Evolutionary conservation across 23 tunicate genomes (phyloP), one percentile per base, ranked within the genome.

Genomic region (Botrylloides violaceus): DNA sequence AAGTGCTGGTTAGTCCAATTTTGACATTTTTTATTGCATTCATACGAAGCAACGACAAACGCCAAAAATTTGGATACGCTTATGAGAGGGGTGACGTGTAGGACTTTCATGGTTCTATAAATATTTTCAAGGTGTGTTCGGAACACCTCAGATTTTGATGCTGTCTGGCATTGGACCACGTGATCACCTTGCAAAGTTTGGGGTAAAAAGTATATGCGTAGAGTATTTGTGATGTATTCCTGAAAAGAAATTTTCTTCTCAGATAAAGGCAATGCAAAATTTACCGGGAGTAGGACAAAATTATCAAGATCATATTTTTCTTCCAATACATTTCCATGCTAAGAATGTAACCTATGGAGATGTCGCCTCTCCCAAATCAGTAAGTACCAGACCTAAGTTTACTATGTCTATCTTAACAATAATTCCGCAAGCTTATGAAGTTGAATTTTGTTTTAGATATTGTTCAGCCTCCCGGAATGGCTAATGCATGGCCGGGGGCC

Each of bases 151-250:
- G 0, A 53, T 79, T 56, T 58, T 79, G 2, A 68, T 79, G 83
- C 61, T 79, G 37, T 79, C 83, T 18, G 83, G 83, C 22, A 79
- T 79, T n/a, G 83, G 83, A 70, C 76, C 76, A 6, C 55, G 56
- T 4, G 33, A 57, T 26, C 76, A 79, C 22, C 50, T 79, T 20
- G 30, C 53, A 68, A 64, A 70, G 19, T 58, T 32, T 21, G 63
- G 50, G 49, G 83, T 70, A 60, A 22, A n/a, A n/a, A n/a, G n/a
- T n/a, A n/a, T n/a, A n/a, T n/a, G n/a, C n/a, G n/a, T n/a, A n/a
- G n/a, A n/a, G n/a, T n/a, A n/a, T n/a, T n/a, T n/a, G n/a, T n/a
- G n/a, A n/a, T n/a, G n/a, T n/a, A n/a, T n/a, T n/a, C n/a, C n/a
- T n/a, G n/a, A n/a, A n/a, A n/a, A n/a, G n/a, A 43, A 7, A 43